A percentile compares a stretch with the other conserved stretches of the same genome.
phyloP scores from a whole-genome alignment of 2,797 vertebrate species.

The Poeciliopsis gracilis region DNA sequence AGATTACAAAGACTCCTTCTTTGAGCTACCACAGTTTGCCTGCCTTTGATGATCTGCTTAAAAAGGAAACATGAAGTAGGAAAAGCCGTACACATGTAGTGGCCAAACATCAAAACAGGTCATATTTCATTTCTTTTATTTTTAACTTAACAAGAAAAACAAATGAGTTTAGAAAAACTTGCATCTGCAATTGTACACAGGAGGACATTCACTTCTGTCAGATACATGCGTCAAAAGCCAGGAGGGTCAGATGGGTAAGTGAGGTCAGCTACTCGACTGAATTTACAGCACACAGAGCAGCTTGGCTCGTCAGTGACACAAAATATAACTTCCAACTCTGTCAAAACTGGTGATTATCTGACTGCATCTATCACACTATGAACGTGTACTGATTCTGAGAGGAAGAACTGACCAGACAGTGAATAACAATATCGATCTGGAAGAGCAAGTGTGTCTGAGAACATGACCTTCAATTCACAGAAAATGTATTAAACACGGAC shows the following conservation, averaged over 20 bases:
- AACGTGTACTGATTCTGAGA: conserved; percentile 13
- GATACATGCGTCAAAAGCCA: conserved; percentile 45
- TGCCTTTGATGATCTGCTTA: conserved; percentile 18
- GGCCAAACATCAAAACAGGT: conserved; percentile 14
- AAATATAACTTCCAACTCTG: conserved; percentile 46
- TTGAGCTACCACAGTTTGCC: conserved; percentile 5
- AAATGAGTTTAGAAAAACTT: no score
- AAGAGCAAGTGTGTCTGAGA: background rate
- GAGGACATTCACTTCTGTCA: conserved; percentile 10
- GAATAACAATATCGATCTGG: conserved; percentile 34
- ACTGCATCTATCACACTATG: conserved; percentile 43
- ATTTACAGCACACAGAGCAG: conserved; percentile 54
- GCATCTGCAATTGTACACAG: no score
- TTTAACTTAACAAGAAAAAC: background rate
- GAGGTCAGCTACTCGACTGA: conserved; percentile 66
- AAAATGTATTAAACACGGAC: conserved; percentile 7
- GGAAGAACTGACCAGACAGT: conserved; percentile 23
- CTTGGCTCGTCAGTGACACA: conserved; percentile 50
- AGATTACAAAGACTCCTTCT: conserved; percentile 7
- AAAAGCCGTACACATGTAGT: conserved; percentile 12
- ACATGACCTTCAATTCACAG: conserved; percentile 6
- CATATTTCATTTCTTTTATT: conserved; percentile 5
- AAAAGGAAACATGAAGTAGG: conserved; percentile 4
- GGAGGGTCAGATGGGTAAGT: conserved; percentile 66
- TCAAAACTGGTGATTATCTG: conserved; percentile 54